Conservation (phyloP, 2,888 invertebrate species). For the Xylota segnis region DNA sequence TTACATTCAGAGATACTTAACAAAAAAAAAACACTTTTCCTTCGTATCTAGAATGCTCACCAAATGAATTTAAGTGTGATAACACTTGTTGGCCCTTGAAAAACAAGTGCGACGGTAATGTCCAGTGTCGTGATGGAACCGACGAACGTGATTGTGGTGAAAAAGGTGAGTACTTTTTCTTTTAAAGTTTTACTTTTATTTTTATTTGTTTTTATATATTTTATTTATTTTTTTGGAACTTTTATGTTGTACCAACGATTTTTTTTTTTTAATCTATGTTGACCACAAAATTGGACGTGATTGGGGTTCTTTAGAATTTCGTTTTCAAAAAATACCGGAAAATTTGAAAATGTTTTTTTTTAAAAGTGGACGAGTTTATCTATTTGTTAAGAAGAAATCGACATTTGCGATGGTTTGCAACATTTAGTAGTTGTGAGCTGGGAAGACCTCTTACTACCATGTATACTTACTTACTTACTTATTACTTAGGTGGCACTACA, state of each 20-base stretch:
- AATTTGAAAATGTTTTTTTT: too few species aligned
- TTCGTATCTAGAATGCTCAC: slow-evolving; percentile 79
- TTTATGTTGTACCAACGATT: neutral
- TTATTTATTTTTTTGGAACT: slow-evolving; percentile 1
- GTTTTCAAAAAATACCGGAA: too few species aligned
- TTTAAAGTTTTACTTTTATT: slow-evolving; percentile 55
- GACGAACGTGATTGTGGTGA: slow-evolving; percentile 89
- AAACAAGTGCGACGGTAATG: slow-evolving; percentile 86
- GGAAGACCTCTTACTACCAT: too few species aligned
- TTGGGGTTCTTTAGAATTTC: too few species aligned
- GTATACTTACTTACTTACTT: too few species aligned
- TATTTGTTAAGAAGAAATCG: too few species aligned
- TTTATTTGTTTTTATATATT: slow-evolving; percentile 22
- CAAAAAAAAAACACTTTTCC: slow-evolving; percentile 41
- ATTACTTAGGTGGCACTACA: too few species aligned
- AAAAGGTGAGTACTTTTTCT: slow-evolving; percentile 76
- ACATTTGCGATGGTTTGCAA: too few species aligned
- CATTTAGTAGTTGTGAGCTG: too few species aligned
- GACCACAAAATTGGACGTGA: neutral
- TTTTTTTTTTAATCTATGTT: slow-evolving; percentile 1
- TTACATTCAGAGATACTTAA: slow-evolving; percentile 40
- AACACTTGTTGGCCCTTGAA: slow-evolving; percentile 86
- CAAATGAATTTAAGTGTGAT: slow-evolving; percentile 88
- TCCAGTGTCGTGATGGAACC: slow-evolving; percentile 88
- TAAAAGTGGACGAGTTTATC: too few species aligned